Conservation (phyloP, 2,888 invertebrate genomes). For the Troides aeacus region DNA sequence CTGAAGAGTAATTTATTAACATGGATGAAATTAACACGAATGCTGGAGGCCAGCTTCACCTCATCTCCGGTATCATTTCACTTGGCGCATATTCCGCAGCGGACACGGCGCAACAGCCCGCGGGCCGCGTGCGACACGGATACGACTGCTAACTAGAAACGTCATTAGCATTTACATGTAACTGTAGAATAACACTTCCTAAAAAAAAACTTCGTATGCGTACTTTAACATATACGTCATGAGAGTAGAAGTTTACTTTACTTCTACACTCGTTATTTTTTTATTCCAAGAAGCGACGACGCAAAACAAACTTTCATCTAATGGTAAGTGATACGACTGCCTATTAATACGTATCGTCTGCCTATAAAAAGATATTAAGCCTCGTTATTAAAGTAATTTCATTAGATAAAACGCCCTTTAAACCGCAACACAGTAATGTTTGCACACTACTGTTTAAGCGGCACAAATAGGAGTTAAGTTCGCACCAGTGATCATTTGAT, state of each 20-base stretch:
- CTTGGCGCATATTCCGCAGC: constrained; percentile 48
- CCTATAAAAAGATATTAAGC: too few relatives aligned
- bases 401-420: too few relatives aligned
- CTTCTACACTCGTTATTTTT: neutral
- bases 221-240: constrained; percentile 8
- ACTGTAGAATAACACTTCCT: constrained; percentile 19
- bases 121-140: constrained; percentile 31
- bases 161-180: constrained; percentile 24
- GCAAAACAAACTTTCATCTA: too few relatives aligned
- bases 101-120: constrained; percentile 56
- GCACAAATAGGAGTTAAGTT: too few relatives aligned
- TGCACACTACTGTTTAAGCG: too few relatives aligned
- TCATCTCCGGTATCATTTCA: constrained; percentile 70
- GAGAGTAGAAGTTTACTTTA: neutral
- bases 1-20: constrained; percentile 28
- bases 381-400: too few relatives aligned
- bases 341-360: too few relatives aligned
- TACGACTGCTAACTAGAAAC: constrained; percentile 31
- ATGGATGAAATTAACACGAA: constrained; percentile 48
- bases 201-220: constrained; percentile 12
- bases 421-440: too few relatives aligned
- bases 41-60: constrained; percentile 45
- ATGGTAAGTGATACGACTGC: too few relatives aligned
- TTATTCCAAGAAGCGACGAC: too few relatives aligned
- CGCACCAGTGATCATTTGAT: too few relatives aligned